Evolutionary conservation across 2,113 vertebrate species (phyloP).

Genomic region (Stigmatopora nigra): DNA sequence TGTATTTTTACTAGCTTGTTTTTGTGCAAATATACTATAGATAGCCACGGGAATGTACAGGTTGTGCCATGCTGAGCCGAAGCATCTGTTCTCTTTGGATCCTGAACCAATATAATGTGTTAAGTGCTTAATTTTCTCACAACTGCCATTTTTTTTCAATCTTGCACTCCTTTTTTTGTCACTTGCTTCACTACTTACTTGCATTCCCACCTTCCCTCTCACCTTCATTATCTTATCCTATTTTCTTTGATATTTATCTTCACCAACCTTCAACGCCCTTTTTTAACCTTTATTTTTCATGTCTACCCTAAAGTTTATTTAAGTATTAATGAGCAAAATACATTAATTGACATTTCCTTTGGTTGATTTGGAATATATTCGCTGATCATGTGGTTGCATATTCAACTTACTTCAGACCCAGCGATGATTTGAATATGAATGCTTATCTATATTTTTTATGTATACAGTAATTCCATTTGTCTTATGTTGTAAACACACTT

Average conservation of each 20-base stretch:
- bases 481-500: too few species aligned
- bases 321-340: constrained; percentile 20
- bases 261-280: constrained; percentile 12
- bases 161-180: constrained; percentile 2
- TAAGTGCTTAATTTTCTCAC: constrained; percentile 12
- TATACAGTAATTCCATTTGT: too few species aligned
- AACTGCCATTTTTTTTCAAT: background rate
- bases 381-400: too few species aligned
- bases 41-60: constrained; percentile 40
- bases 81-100: constrained; percentile 49
- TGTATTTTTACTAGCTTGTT: background rate
- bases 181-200: background rate
- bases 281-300: constrained; percentile 3
- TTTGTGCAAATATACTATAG: background rate
- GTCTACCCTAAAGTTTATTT: constrained; percentile 51
- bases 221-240: constrained; percentile 14
- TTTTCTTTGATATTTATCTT: constrained; percentile 24
- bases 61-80: constrained; percentile 33
- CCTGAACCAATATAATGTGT: constrained; percentile 16
- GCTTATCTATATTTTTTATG: too few species aligned
- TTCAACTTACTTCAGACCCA: too few species aligned
- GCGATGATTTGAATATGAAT: too few species aligned
- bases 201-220: constrained; percentile 13
- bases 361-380: constrained; percentile 58
- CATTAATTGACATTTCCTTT: constrained; percentile 43